Base-by-base conservation (phyloP, 2,113 vertebrate genomes). In the Lycaon pictus region DNA sequence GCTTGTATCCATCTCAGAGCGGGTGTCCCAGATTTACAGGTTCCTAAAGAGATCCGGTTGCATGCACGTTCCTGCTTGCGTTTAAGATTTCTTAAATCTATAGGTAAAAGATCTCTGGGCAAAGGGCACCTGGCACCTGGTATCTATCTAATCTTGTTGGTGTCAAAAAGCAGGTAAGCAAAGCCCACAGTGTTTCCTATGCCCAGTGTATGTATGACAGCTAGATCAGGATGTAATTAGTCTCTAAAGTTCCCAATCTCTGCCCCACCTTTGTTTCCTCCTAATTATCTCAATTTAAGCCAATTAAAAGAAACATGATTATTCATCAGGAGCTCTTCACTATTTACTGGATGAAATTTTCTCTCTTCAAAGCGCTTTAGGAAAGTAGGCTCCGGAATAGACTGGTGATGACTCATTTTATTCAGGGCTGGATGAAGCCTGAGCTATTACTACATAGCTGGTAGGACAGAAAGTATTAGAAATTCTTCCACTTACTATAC, bases 321-420 rank as follows among this genome's bases (percentile, higher is more conserved):
- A 81, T 80, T 81, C 87, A 90, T 93, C n/a, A 95, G 65, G 27
- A 69, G 16, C 37, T 86, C 76, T 93, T 97, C 32, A 29, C 15
- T 82, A 35, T 35, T 94, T 65, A 77, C 32, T 77, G 37, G 37
- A 55, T 35, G 72, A 74, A 84, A 55, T 16, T 4, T 87, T 86
- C 92, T 96, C 51, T 94, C n/a, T 60, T 80, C 72, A 71, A 93
- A 87, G 79, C 19, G 83, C 86, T 88, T 88, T 94, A 79, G 79
- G 88, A 92, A 74, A 77, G 32, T 32, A 56, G 53, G 51, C 32
- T 91, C 56, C 35, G 65, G 43, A 89, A 85, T 0, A 86, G 82
- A 80, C 3, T 63, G 62, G 65, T 77, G 32, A 37, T 74, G 67
- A 81, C 4, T 53, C 10, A 37, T 76, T 65, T 67, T n/a, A 15